Evolutionary conservation across 1,140 invertebrate species (phyloP), one percentile per base, ranked within the genome.

Genomic region (Monochamus saltuarius): DNA sequence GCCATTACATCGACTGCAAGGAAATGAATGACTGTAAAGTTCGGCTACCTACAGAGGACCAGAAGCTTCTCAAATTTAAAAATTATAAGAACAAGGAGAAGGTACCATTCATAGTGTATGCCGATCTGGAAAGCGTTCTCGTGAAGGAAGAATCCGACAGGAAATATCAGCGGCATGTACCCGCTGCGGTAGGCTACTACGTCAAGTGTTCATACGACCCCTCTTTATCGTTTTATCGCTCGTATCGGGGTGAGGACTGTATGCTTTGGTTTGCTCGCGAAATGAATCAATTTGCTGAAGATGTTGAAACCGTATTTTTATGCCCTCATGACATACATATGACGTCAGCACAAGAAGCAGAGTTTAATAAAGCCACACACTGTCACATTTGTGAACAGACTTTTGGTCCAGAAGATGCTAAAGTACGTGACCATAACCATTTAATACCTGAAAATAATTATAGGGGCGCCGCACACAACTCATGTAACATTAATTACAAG

Each of bases 71-170:
- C 56, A 14, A 66, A 34, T 73, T 73, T 65, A 61, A 63, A 43
- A 67, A 74, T 60, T 59, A 52, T 58, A 34, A 56, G 10, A 58
- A 62, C 52, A 65, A 70, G 61, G 55, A 69, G 62, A 59, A 59
- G 47, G 60, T 68, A 42, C 66, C 69, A 22, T 72, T 77, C 54
- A 56, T 67, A 29, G 64, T 75, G 46, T 75, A 77, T 61, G 71
- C 68, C 14, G 71, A 76, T 66, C 57, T 58, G 38, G 39, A 43
- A 47, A 59, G 14, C 10, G 16, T 42, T 35, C 16, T 37, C 6
- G 52, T 34, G 10, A 34, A 35, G 14, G 7, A 56, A 49, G 9
- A 34, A 29, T n/a, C n/a, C 22, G 6, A 6, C 6, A 29, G 47
- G 51, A 45, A 46, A 13, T 70, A 65, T 58, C 68, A 75, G 55